phyloP scores from a whole-genome alignment of 2,113 vertebrate species.

The Thamnophis sirtalis region DNA sequence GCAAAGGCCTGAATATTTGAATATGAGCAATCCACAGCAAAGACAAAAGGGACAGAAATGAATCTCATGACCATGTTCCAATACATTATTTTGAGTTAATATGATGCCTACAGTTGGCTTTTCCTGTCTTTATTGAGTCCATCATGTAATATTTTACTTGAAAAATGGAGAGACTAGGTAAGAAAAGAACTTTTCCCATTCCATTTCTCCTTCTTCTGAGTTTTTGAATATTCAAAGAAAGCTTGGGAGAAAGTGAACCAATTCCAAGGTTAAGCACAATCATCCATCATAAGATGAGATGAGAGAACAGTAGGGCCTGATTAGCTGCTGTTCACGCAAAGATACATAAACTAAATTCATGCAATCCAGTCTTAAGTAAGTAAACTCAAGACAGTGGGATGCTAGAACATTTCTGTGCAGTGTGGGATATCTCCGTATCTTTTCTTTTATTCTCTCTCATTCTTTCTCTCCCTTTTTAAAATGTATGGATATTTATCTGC shows the following conservation, averaged over 20 bases:
- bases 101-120: not conserved
- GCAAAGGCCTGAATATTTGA: not conserved
- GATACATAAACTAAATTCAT: constrained; percentile 14
- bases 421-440: constrained; percentile 43
- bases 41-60: not conserved
- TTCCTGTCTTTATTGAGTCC: not conserved
- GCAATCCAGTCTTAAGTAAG: constrained; percentile 14
- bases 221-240: not conserved
- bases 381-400: not conserved
- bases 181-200: not conserved
- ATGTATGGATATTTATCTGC: constrained; percentile 26
- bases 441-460: not conserved
- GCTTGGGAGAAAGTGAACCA: not conserved
- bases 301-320: constrained; percentile 38
- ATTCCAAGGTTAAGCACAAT: not conserved
- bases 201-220: not conserved
- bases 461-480: not conserved
- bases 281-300: constrained; percentile 9
- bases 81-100: not conserved
- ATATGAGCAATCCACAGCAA: too few relatives aligned
- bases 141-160: not conserved
- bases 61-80: not conserved
- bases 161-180: not conserved
- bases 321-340: not conserved
- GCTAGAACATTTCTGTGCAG: not conserved